Base-by-base conservation (phyloP, 2,113 vertebrate genomes). In the Crotophaga sulcirostris region DNA sequence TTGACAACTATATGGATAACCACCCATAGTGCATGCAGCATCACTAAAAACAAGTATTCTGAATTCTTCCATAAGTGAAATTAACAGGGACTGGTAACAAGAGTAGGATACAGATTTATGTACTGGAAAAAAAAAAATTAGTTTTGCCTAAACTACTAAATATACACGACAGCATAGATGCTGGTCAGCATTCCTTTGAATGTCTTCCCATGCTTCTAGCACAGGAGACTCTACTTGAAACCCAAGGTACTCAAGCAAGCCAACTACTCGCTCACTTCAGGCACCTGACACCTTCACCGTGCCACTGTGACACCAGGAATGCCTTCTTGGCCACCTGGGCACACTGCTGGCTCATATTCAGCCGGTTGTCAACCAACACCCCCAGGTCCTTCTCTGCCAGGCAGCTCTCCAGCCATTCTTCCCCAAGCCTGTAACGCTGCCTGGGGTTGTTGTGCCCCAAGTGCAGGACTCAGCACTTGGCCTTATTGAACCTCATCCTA, bases 251-350 rank as follows among this genome's bases (percentile, higher is more conserved):
- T 26, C 24, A 9, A 29, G 7, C 3, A 13, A 42, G n/a, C 26
- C 79, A 13, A 3, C 38, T 16, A 3, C 16, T 42, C 5, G 0
- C 16, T 40, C 20, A 4, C 19, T 18, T 10, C 54, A 8, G 74
- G 49, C 73, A 18, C 15, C 14, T 1, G 14, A 2, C 17, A 7
- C 0, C 56, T 25, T 18, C 29, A 11, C 58, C 0, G 3, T 1
- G 28, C 31, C 5, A 4, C n/a, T 5, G 49, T 7, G 0, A 5
- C 28, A 3, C 18, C 28, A 1, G 38, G 13, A 1, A 0, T 3
- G 11, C 28, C 49, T 26, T n/a, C n/a, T n/a, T n/a, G n/a, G n/a
- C n/a, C n/a, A n/a, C n/a, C n/a, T n/a, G n/a, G n/a, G n/a, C n/a
- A n/a, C n/a, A n/a, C n/a, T n/a, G n/a, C n/a, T n/a, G n/a, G n/a